Percentiles rank a stretch among this genome's conserved stretches.
Conservation (phyloP, 64 coral and sea anemone genomes). For the Dendronephthya gigantea region DNA sequence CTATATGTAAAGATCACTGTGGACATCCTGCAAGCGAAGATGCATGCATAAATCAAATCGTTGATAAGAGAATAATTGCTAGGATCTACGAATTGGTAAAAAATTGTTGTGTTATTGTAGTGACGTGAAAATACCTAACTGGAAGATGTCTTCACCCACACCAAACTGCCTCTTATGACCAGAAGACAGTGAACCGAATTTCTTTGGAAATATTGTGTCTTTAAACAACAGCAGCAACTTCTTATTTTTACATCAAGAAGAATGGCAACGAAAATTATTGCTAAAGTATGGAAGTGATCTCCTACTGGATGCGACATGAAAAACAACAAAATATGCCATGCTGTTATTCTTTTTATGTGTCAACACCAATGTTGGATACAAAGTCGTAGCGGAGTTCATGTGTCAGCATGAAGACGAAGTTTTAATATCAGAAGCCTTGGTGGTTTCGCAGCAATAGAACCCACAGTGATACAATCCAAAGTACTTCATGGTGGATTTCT, state of each 20-base stretch:
- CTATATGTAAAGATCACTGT: not conserved
- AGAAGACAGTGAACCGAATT: not conserved
- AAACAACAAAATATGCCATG: conserved; percentile 21
- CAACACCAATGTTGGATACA: not conserved
- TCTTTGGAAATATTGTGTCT: not conserved
- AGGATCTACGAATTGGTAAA: conserved; percentile 29
- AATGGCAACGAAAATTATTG: conserved; percentile 3
- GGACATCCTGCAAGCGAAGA: conserved; percentile 20
- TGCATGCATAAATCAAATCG: not conserved
- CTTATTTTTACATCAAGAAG: not conserved
- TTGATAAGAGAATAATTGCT: conserved; percentile 25
- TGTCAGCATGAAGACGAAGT: not conserved
- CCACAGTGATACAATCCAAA: conserved; percentile 25
- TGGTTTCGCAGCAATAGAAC: not conserved
- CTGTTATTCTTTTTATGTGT: conserved; percentile 55
- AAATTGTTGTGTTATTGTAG: no score
- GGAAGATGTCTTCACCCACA: not conserved
- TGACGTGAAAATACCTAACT: not conserved
- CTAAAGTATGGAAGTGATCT: not conserved
- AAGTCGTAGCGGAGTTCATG: not conserved
- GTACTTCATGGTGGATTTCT: conserved; percentile 46
- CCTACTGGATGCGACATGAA: not conserved
- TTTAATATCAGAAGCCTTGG: not conserved
- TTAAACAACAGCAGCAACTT: not conserved
- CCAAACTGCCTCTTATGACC: conserved; percentile 30